Base-by-base conservation (phyloP, 1,140 invertebrate species). In the Listronotus oregonensis region DNA sequence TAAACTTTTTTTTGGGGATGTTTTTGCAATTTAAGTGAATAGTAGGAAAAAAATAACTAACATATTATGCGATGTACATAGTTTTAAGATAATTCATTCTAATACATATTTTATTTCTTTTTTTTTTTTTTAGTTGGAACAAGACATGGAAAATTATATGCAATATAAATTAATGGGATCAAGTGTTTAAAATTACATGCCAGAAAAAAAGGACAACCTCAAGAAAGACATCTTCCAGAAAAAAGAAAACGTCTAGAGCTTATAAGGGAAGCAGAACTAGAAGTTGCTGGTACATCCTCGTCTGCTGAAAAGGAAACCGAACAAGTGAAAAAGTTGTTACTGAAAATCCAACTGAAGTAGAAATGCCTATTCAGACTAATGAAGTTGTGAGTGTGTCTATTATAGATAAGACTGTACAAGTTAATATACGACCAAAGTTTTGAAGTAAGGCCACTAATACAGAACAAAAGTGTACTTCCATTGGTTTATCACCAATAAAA, bases 201-300 rank as follows among this genome's bases (percentile, higher is more conserved):
- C 40, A 42, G 40, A 42, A 42, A 42, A 42, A 11, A 42, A 42
- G 14, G 11, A 14, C 40, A 11, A 42, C 40, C 40, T 42, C 40
- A 42, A 42, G 40, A 42, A 42, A 42, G 40, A 42, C 40, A 42
- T 14, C 40, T 42, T 42, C 40, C 40, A 12, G 40, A 42, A 42
- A 40, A 42, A 42, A 42, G 40, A 42, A 42, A 14, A 42, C 40
- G 40, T 42, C 40, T 42, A 12, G 11, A 42, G 14, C 40, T 42
- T 14, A 14, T 42, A 42, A 42, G 11, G 40, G 40, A 42, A 42
- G 40, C 40, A 42, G 40, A 42, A 14, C 11, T 42, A 42, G 40
- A 42, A 42, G 40, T 14, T 42, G 40, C 40, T 42, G 40, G 40
- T 11, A 11, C 40, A 42, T 42, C 40, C 40, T 42, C 40, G 40